Evolutionary conservation across 2,888 invertebrate species (phyloP).

Genomic region (Polymixis flavicincta): DNA sequence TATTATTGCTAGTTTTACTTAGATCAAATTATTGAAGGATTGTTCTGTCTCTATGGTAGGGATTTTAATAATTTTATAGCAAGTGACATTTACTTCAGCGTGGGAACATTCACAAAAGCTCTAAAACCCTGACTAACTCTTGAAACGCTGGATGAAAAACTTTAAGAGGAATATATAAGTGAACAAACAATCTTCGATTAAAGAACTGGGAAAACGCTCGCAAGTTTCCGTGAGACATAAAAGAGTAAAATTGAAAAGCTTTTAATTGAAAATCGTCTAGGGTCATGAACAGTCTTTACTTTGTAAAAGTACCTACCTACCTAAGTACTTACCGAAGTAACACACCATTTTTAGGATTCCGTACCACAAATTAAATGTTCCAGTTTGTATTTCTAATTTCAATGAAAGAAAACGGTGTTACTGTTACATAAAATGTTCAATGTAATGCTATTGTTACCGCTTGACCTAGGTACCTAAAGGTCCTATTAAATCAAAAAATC

Average conservation of each 20-base stretch:
- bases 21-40: too few species aligned
- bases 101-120: constrained; percentile 12
- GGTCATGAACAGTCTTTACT: constrained; percentile 61
- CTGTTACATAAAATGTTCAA: not conserved
- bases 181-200: constrained; percentile 51
- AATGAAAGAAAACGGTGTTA: not conserved
- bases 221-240: constrained; percentile 49
- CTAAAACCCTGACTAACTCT: constrained; percentile 21
- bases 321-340: constrained; percentile 9
- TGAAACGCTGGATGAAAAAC: constrained; percentile 34
- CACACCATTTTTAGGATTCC: not conserved
- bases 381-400: not conserved
- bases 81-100: not conserved
- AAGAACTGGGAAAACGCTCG: constrained; percentile 41
- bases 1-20: not conserved
- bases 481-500: too few species aligned
- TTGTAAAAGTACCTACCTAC: constrained; percentile 24
- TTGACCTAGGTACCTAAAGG: not conserved
- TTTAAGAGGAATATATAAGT: constrained; percentile 46
- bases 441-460: not conserved
- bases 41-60: not conserved
- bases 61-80: not conserved
- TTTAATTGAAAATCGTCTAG: constrained; percentile 70
- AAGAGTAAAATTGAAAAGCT: constrained; percentile 68
- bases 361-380: constrained; percentile 1